These are phyloP conservation scores for Megalonaias nervosa DNA, from an alignment of 1,140 invertebrate genomes.

Conservation along the genomic window DNA sequence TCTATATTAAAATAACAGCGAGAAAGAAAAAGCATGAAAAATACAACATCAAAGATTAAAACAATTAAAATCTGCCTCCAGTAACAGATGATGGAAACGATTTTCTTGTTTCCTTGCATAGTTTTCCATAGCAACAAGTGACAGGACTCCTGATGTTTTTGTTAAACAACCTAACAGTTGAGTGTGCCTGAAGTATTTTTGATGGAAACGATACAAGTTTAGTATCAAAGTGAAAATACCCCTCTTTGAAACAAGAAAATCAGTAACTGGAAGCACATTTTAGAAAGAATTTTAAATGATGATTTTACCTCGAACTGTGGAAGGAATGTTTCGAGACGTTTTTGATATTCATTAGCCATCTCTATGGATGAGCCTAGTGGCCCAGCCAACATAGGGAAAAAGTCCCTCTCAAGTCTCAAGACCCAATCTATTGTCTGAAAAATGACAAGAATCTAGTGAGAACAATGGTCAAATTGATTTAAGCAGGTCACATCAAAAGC, in stretches of 20 bases:
- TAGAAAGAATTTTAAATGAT: not conserved
- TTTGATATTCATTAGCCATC: constrained; percentile 62
- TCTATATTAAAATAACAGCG: constrained; percentile 50
- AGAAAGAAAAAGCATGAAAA: not conserved
- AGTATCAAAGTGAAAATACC: no score
- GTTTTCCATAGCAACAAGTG: not conserved
- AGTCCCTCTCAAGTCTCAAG: constrained; percentile 81
- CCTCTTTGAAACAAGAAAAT: constrained; percentile 3
- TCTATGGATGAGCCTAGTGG: constrained; percentile 72
- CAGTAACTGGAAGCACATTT: not conserved
- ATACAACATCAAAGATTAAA: constrained; percentile 18
- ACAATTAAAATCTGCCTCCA: constrained; percentile 6
- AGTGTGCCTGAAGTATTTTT: no score
- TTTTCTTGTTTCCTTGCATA: not conserved
- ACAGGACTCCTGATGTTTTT: no score
- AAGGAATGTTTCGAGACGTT: constrained; percentile 67
- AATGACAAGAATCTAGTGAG: not conserved
- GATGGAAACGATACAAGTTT: no score
- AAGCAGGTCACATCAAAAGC: not conserved
- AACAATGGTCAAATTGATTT: no score
- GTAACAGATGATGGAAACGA: not conserved
- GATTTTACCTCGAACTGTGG: constrained; percentile 66
- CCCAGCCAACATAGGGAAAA: constrained; percentile 84
- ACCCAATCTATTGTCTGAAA: constrained; percentile 83
- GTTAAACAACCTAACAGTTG: no score